Evolutionary conservation across 2,113 vertebrate genomes (phyloP).

Genomic region (Steatornis caripensis): DNA sequence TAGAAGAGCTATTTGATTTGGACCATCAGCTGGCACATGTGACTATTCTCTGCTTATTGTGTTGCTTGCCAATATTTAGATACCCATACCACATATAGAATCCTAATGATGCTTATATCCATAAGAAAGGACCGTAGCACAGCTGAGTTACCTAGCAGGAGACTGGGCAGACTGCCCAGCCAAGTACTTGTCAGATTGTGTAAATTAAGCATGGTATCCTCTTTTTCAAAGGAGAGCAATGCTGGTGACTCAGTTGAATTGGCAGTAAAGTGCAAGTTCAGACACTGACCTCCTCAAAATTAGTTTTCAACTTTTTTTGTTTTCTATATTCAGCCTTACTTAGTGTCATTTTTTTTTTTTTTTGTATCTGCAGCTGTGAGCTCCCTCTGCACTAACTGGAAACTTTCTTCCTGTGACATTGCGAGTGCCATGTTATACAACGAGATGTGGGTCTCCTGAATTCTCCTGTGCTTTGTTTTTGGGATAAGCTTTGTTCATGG

Average conservation of each 20-base stretch:
- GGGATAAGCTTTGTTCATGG: not conserved
- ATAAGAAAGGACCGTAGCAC: not conserved
- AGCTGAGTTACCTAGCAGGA: constrained; percentile 32
- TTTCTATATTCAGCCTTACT: not conserved
- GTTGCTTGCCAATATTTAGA: not conserved
- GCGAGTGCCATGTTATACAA: rapidly evolving
- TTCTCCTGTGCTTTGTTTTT: not conserved
- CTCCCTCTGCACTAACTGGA: not conserved
- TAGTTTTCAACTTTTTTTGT: not conserved
- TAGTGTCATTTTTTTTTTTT: not conserved
- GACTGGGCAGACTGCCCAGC: not conserved
- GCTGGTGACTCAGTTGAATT: constrained; percentile 42
- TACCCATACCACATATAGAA: not conserved
- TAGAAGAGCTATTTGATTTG: not conserved
- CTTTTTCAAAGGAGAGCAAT: not conserved
- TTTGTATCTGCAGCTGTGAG: not conserved
- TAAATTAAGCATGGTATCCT: not conserved
- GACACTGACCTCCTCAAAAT: not conserved
- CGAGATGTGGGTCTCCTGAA: not conserved
- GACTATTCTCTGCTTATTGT: not conserved
- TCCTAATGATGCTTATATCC: constrained; percentile 14
- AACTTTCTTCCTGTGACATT: not conserved
- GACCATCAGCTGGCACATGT: not conserved
- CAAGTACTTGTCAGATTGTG: not conserved
- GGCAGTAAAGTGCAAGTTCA: constrained; percentile 18